phyloP scores from a whole-genome alignment of 2,113 vertebrate species.

The Rhinolophus sinicus region DNA sequence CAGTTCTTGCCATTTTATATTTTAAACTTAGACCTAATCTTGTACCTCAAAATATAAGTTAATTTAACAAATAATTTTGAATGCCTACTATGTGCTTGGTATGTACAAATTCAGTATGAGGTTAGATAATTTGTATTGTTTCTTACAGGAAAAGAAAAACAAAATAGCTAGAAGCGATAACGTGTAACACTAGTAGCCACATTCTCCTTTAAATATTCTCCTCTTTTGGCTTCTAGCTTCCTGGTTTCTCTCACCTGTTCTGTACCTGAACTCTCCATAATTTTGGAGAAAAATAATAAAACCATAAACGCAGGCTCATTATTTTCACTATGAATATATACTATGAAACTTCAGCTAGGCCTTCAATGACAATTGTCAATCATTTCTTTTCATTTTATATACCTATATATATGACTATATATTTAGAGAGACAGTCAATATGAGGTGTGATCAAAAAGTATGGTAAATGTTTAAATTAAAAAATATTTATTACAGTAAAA shows the following conservation, averaged over 20 bases:
- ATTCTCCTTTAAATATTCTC: neutral
- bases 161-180: neutral
- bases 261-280: neutral
- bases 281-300: constrained; percentile 32
- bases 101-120: neutral
- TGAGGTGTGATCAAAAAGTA: neutral
- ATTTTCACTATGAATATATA: neutral
- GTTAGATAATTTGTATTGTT: neutral
- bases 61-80: constrained; percentile 33
- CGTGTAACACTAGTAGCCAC: neutral
- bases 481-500: no score
- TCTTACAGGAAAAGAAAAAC: neutral
- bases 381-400: constrained; percentile 2
- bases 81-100: neutral
- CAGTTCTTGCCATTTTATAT: constrained; percentile 17
- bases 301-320: neutral
- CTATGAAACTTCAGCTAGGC: neutral
- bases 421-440: neutral
- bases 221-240: constrained; percentile 14
- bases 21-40: constrained; percentile 22
- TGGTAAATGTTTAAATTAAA: no score
- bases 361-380: neutral
- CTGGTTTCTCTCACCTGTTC: neutral
- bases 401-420: no score
- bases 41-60: constrained; percentile 27